Evolutionary conservation across 1,140 invertebrate species (phyloP), one percentile per base, ranked within the genome.

Genomic region (Rhagoletis zephyria): DNA sequence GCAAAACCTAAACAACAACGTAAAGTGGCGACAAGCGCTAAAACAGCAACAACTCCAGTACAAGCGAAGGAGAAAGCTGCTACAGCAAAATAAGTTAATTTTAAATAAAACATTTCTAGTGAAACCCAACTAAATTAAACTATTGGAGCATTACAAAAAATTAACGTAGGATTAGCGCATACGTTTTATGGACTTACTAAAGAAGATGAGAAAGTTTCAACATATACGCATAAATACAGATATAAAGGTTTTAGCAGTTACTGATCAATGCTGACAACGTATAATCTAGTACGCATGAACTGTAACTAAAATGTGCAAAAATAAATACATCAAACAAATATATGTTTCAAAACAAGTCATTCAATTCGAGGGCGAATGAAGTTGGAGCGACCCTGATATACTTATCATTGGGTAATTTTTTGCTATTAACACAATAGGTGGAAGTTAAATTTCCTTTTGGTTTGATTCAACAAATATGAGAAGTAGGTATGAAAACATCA

Each of bases 1-100:
- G 59, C 45, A 7, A 87, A 70, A 81, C 48, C 7, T 89, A 91
- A 74, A 91, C 90, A 86, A 64, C 89, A 77, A 86, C 89, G 56
- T 77, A 91, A 91, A 86, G 51, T 85, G 63, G 67, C 87, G 40
- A 87, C 51, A 0, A 59, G 7, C 10, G 7, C 64, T 51, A 87
- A 85, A 63, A 4, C 59, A 40, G 10, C 85, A 9, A 14, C 42
- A 42, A 19, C 30, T n/a, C 40, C 85, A 19, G 42, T 12, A 12
- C 48, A 81, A 56, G 9, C 74, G 14, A 81, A 81, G 74, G 74
- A 81, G n/a, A 81, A 81, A 81, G 16, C 48, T n/a, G 16, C 48
- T n/a, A 1, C 74, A 30, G 74, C 74, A 56, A 81, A 81, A 59
- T 81, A 81, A 81, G 14, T 12, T 81, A 81, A 81, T 81, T 81